Percentiles rank a stretch among this genome's conserved stretches.
These are phyloP conservation scores for Neofelis nebulosa DNA, from an alignment of 2,113 vertebrate genomes.

Conservation along the genomic window DNA sequence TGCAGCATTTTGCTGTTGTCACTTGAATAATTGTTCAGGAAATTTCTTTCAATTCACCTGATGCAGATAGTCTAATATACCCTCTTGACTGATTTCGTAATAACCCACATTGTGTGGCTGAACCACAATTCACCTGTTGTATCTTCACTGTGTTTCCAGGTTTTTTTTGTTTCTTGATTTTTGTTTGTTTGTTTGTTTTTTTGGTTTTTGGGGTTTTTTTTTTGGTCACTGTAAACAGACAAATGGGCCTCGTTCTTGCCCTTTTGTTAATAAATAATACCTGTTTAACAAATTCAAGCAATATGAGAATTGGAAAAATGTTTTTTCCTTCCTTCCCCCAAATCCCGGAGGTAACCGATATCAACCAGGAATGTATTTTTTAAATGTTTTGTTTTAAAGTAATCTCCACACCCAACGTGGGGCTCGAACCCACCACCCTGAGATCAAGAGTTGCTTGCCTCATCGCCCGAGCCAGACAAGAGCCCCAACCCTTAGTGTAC, in stretches of 20 bases:
- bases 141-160: too few relatives aligned
- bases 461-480: too few relatives aligned
- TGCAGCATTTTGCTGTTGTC: neutral
- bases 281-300: neutral
- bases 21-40: neutral
- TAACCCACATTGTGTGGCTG: neutral
- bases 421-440: too few relatives aligned
- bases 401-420: too few relatives aligned
- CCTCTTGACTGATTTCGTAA: neutral
- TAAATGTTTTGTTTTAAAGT: too few relatives aligned
- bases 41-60: neutral
- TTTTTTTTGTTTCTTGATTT: neutral
- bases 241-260: neutral
- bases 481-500: too few relatives aligned
- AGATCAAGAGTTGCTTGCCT: too few relatives aligned
- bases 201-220: too few relatives aligned
- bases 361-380: neutral
- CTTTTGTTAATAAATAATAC: neutral
- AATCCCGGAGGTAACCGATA: neutral
- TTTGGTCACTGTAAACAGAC: neutral
- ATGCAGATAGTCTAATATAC: fast-evolving
- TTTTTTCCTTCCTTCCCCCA: neutral
- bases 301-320: neutral
- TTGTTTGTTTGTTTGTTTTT: neutral
- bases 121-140: neutral